Conservation (phyloP, 1,140 invertebrate species). For the Pollicipes pollicipes region DNA sequence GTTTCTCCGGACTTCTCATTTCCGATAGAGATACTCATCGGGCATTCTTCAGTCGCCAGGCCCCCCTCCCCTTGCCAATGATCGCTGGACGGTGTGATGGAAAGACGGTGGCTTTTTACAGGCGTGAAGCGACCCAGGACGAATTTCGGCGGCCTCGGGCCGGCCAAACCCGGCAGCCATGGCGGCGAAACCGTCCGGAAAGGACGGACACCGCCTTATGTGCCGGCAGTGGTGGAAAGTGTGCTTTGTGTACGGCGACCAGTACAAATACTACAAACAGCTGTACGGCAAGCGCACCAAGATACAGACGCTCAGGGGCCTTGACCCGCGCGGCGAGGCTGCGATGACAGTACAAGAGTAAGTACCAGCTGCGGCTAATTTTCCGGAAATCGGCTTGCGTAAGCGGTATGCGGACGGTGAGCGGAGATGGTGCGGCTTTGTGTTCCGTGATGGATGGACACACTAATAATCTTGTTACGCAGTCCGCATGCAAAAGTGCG, state of each 20-base stretch:
- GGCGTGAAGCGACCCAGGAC: background rate
- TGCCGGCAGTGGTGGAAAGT: conserved; percentile 75
- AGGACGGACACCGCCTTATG: conserved; percentile 42
- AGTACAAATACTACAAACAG: conserved; percentile 61
- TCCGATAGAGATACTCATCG: too few relatives aligned
- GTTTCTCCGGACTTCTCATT: too few relatives aligned
- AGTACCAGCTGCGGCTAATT: background rate
- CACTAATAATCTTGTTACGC: background rate
- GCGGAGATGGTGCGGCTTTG: background rate
- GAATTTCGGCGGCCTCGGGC: too few relatives aligned
- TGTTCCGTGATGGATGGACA: background rate
- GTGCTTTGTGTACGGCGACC: conserved; percentile 66
- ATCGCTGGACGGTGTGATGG: background rate
- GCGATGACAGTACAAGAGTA: conserved; percentile 3
- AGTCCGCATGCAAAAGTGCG: background rate
- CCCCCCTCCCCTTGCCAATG: too few relatives aligned
- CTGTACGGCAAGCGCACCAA: conserved; percentile 44
- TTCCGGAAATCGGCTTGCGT: background rate
- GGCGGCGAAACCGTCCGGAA: background rate
- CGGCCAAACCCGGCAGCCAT: background rate
- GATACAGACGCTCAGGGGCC: conserved; percentile 17
- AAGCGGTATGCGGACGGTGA: background rate
- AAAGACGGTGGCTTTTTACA: background rate
- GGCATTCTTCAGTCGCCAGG: too few relatives aligned
- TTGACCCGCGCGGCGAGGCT: background rate